phyloP scores from a whole-genome alignment of 2,888 invertebrate genomes.

The Dolomedes plantarius region DNA sequence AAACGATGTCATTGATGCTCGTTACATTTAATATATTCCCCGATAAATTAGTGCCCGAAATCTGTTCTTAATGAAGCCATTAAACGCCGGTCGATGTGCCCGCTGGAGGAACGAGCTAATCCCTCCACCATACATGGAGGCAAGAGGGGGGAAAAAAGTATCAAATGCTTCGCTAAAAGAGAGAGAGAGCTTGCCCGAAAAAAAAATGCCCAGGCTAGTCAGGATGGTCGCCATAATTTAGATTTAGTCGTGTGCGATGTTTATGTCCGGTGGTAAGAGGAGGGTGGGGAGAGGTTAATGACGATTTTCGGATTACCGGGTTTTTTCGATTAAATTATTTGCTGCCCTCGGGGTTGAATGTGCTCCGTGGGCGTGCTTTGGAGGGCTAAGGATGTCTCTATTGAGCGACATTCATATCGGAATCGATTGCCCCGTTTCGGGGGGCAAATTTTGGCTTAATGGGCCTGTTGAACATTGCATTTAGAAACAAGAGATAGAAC shows the following conservation, averaged over 20 bases:
- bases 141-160: no score
- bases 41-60: conserved; percentile 66
- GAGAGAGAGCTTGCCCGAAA: not conserved
- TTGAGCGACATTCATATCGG: not conserved
- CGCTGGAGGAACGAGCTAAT: conserved; percentile 5
- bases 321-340: conserved; percentile 57
- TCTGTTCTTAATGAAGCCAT: conserved; percentile 71
- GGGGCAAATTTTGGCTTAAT: not conserved
- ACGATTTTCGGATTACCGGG: conserved; percentile 46
- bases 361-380: not conserved
- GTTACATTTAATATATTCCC: conserved; percentile 69
- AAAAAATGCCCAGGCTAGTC: conserved; percentile 26
- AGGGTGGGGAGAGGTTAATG: conserved; percentile 46
- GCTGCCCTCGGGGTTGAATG: conserved; percentile 24
- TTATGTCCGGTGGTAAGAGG: conserved; percentile 23
- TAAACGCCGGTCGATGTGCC: conserved; percentile 51
- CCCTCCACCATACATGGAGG: not conserved
- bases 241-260: conserved; percentile 48
- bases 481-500: no score
- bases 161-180: not conserved
- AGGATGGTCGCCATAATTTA: conserved; percentile 62
- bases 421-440: not conserved
- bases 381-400: not conserved
- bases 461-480: not conserved
- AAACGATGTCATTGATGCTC: conserved; percentile 63